Evolutionary conservation across 2,888 invertebrate genomes (phyloP), one percentile per base, ranked within the genome.

Genomic region (Perdita meconis): DNA sequence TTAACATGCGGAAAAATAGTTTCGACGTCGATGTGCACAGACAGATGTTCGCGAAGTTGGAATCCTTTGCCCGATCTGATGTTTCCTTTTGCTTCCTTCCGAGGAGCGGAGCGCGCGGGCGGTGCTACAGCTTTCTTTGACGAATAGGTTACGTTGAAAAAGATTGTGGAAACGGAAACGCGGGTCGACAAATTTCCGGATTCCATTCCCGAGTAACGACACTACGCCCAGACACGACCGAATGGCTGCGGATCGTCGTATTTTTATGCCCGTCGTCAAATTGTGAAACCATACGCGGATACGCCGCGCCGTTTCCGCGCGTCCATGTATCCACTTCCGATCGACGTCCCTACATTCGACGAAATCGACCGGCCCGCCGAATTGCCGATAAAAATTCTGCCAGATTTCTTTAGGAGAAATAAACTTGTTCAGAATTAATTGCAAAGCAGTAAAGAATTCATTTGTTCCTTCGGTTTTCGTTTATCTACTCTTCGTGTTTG

Each of bases 141-240:
- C 67, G 50, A 30, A 59, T 59, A 16, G n/a, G n/a, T 38, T 10
- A 8, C 59, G 26, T 30, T 4, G 47, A 26, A n/a, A 36, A 51
- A 57, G 64, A 30, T 51, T 34, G 57, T 50, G 47, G 19, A 50
- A 57, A 64, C 40, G 30, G 56, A 38, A 64, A 57, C 26, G 5
- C 64, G 38, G 19, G 64, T 57, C 63, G 57, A 71, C 64, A 71
- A 71, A 64, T 71, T 71, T 64, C 57, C 51, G 38, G 55, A 12
- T 40, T 50, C 50, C 56, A 19, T 51, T 16, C 38, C 47, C 36
- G 24, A 8, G 50, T 16, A 63, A 63, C 63, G 12, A 63, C 51
- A 13, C 12, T n/a, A 5, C 6, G 16, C 16, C n/a, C 2, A 19
- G 44, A 16, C 19, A 22, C 8, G 19, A 16, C 16, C 22, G 16